Evolutionary conservation across 2,888 invertebrate species (phyloP), one percentile per base, ranked within the genome.

Genomic region (Miltochrista miniata): DNA sequence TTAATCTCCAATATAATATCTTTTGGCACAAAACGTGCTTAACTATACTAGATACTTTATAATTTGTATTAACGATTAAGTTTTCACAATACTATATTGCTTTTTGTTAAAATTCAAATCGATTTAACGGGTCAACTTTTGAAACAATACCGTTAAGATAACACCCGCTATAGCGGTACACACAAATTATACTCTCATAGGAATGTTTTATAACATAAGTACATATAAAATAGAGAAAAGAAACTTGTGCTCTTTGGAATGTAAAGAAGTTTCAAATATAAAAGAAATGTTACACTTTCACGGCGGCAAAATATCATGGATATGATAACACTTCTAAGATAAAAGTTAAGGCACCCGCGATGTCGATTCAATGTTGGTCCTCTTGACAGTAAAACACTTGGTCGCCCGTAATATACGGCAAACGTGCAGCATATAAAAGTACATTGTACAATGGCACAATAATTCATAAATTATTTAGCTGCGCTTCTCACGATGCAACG

Each of bases 11-110:
- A 76, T 70, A 72, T 42, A 36, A 44, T 53, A 68, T 64, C 76
- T 35, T 85, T 88, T 88, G 87, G 87, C 88, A 87, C 88, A 74
- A 72, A 74, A 57, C 70, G 89, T 88, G 89, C 88, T 83, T 81
- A 81, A 51, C 51, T 65, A 72, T 67, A 64, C 64, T 69, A 67
- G 66, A 64, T 69, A 76, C 65, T 60, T 66, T 68, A 68, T 58
- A 59, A 67, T 72, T 68, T 78, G 75, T 81, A 83, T 81, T 79
- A 81, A 87, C 78, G 81, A 76, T 68, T 73, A 87, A 84, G 79
- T 81, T 79, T 74, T 83, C 79, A 85, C 80, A 76, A 76, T 72
- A 64, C 74, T 61, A 83, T 89, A 89, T 90, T 89, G 90, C 90
- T 90, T 83, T 79, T 59, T 60, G 69, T 76, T 75, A 68, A 71